phyloP scores from a whole-genome alignment of 2,888 invertebrate species.

The Danaus chrysippus region DNA sequence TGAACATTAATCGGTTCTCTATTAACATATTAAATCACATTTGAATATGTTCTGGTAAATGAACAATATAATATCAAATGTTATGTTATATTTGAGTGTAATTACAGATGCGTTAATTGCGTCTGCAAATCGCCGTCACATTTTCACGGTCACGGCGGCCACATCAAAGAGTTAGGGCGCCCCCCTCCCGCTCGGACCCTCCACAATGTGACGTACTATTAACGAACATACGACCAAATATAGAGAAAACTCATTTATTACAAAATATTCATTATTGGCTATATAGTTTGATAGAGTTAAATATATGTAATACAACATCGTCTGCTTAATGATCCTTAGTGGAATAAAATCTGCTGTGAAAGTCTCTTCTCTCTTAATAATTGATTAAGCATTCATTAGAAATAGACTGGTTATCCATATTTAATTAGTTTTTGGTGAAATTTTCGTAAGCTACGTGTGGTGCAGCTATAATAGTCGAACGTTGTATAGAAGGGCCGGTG shows the following conservation, averaged over 20 bases:
- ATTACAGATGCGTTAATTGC: slow-evolving; percentile 52
- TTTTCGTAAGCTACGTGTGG: not conserved
- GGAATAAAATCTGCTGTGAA: too few species aligned
- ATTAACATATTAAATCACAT: too few species aligned
- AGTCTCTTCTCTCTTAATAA: too few species aligned
- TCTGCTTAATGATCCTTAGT: too few species aligned
- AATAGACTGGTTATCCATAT: too few species aligned
- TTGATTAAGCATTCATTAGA: too few species aligned
- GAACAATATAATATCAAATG: slow-evolving; percentile 3
- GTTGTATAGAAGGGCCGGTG: slow-evolving; percentile 48
- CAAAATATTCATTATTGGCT: too few species aligned
- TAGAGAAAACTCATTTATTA: slow-evolving; percentile 31
- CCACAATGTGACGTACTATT: slow-evolving; percentile 24
- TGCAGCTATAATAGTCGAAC: slow-evolving; percentile 36
- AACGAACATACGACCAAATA: slow-evolving; percentile 27
- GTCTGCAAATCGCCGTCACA: slow-evolving; percentile 63
- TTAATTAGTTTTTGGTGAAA: not conserved
- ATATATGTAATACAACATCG: too few species aligned
- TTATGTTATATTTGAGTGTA: slow-evolving; percentile 30
- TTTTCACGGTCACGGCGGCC: slow-evolving; percentile 72
- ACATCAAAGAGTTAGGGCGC: slow-evolving; percentile 70
- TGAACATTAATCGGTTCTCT: too few species aligned
- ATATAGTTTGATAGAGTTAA: too few species aligned
- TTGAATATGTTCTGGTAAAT: too few species aligned
- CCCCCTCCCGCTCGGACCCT: slow-evolving; percentile 52